These are phyloP conservation scores for Heteromyza rotundicornis DNA, from an alignment of 2,888 invertebrate species.

Conservation along the genomic window DNA sequence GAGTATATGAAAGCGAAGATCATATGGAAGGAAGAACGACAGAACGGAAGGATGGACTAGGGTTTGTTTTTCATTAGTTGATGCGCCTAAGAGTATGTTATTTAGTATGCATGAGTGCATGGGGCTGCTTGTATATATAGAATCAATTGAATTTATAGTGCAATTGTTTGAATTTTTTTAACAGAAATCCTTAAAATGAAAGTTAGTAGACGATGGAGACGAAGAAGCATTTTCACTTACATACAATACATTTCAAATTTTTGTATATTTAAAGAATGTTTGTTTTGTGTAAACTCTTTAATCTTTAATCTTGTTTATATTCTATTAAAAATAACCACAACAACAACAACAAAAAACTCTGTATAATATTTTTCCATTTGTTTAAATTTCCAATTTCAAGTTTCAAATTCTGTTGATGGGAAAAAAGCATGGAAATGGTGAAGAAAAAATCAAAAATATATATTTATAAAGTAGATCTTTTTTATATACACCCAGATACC, in stretches of 20 bases:
- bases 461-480: conserved; percentile 23
- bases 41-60: too few relatives aligned
- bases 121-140: conserved; percentile 36
- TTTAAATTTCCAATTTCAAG: too few relatives aligned
- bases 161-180: conserved; percentile 46
- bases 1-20: background rate
- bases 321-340: too few relatives aligned
- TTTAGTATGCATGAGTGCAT: background rate
- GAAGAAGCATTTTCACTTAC: background rate
- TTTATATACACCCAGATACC: conserved; percentile 29
- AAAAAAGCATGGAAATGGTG: background rate
- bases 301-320: too few relatives aligned
- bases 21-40: background rate
- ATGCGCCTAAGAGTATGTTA: background rate
- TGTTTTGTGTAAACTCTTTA: too few relatives aligned
- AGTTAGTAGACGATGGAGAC: background rate
- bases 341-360: conserved; percentile 25
- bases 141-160: conserved; percentile 39
- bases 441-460: conserved; percentile 18
- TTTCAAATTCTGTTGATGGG: too few relatives aligned
- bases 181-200: conserved; percentile 27
- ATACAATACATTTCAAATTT: background rate
- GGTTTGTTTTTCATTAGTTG: too few relatives aligned
- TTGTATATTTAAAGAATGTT: conserved; percentile 32
- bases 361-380: background rate